Conservation (phyloP, 2,113 vertebrate species). For the Cygnus buccinator region DNA sequence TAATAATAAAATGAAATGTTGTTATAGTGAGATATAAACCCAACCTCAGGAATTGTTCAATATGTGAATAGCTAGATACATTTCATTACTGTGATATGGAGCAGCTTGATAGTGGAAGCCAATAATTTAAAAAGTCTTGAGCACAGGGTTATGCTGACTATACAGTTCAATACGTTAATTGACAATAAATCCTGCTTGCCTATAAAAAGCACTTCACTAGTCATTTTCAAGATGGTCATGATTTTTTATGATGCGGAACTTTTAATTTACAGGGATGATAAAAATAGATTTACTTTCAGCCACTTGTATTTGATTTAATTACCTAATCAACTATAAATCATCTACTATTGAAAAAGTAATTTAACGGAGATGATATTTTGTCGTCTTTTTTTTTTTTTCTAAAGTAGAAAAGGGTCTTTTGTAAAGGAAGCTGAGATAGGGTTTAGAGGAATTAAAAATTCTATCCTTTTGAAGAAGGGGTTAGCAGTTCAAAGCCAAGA, state of each 20-base stretch:
- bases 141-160: conserved; percentile 82
- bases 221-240: conserved; percentile 88
- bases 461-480: neutral
- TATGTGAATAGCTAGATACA: conserved; percentile 75
- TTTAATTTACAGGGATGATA: conserved; percentile 90
- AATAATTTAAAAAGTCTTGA: conserved; percentile 82
- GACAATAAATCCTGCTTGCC: conserved; percentile 86
- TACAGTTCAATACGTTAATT: conserved; percentile 87
- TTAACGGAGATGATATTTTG: conserved; percentile 79
- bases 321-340: conserved; percentile 89
- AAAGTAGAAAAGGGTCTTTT: conserved; percentile 58
- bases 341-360: conserved; percentile 84
- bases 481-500: neutral
- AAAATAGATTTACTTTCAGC: conserved; percentile 88
- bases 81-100: conserved; percentile 78
- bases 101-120: conserved; percentile 75
- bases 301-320: conserved; percentile 89
- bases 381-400: conserved; percentile 72
- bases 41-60: conserved; percentile 81
- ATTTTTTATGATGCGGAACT: conserved; percentile 88
- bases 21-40: conserved; percentile 80
- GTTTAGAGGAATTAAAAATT: conserved; percentile 16
- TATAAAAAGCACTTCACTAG: conserved; percentile 84
- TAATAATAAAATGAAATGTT: conserved; percentile 82
- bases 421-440: conserved; percentile 23